Evolutionary conservation across 2,113 vertebrate species (phyloP).

Genomic region (Anseranas semipalmata): DNA sequence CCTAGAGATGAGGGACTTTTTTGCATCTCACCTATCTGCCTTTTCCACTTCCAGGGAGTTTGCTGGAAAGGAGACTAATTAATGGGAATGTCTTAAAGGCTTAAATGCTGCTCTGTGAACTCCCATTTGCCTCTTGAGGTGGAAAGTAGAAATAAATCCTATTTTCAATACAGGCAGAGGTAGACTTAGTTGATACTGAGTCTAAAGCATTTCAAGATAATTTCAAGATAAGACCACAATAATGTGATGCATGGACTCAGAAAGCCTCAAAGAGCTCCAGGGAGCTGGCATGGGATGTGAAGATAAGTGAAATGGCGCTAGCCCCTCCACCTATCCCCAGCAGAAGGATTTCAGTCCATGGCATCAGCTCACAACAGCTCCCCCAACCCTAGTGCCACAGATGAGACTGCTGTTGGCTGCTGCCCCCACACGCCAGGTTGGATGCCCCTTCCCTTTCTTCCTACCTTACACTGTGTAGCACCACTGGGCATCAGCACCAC

Average conservation of each 20-base stretch:
- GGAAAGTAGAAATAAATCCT: constrained; percentile 9
- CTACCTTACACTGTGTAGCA: neutral
- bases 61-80: neutral
- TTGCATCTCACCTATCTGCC: neutral
- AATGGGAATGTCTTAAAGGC: neutral
- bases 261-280: neutral
- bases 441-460: neutral
- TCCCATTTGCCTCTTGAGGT: neutral
- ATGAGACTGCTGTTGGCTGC: accelerated
- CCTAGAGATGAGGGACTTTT: neutral
- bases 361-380: neutral
- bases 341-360: neutral
- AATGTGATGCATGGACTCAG: accelerated
- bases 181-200: neutral
- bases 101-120: neutral
- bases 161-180: neutral
- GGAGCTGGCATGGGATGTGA: neutral
- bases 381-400: neutral
- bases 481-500: neutral
- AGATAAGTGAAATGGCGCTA: neutral
- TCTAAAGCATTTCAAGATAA: neutral
- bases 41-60: neutral
- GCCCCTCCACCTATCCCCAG: neutral
- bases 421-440: neutral
- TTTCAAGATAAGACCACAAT: neutral